Evolutionary conservation across 37 sponge, comb jelly and placozoan species (phyloP), one percentile per base, ranked within the genome.

Genomic region (Halisarca cf. caerulea): DNA sequence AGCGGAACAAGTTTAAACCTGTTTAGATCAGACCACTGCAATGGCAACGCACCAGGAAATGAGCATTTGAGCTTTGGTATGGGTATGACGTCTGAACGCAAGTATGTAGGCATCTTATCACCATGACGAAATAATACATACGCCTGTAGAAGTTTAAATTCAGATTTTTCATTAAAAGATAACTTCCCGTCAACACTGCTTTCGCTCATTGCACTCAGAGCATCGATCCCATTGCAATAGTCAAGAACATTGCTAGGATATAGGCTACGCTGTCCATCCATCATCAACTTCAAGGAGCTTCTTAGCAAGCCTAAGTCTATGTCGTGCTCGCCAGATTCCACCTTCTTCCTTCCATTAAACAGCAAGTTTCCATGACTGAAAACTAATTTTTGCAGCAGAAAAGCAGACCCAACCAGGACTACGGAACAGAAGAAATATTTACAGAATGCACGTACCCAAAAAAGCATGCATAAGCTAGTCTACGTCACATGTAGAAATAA

Each of bases 101-200:
- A 44, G 44, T 74, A 53, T 1, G 27, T 62, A 28, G 87, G 88
- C 55, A 83, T 84, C 18, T 88, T 32, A 59, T 91, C 92, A 2
- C 92, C 92, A 88, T 91, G 92, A 14, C 92, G 55, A 24, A 60
- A 33, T 23, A 91, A 27, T 0, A 87, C 51, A 43, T 88, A 84
- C 0, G 60, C 86, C 18, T 91, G 88, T 7, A 85, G 45, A 9
- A 91, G 86, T 34, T 82, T 74, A 70, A 55, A 91, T 2, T 40
- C 17, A 6, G 58, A 61, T 34, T 66, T 25, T 6, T 32, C 42
- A 0, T 74, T 43, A 34, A 6, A 41, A 0, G 66, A 20, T 15
- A 91, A 73, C 11, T n/a, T 34, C 27, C 88, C 88, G 40, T 91
- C 92, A 1, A 25, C 0, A 47, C 81, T 74, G 45, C 7, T n/a